A percentile compares a stretch with the other conserved stretches of the same genome.
These are phyloP conservation scores for Geodia barretti DNA, from an alignment of 37 sponge, comb jelly and placozoan genomes.

Conservation along the genomic window DNA sequence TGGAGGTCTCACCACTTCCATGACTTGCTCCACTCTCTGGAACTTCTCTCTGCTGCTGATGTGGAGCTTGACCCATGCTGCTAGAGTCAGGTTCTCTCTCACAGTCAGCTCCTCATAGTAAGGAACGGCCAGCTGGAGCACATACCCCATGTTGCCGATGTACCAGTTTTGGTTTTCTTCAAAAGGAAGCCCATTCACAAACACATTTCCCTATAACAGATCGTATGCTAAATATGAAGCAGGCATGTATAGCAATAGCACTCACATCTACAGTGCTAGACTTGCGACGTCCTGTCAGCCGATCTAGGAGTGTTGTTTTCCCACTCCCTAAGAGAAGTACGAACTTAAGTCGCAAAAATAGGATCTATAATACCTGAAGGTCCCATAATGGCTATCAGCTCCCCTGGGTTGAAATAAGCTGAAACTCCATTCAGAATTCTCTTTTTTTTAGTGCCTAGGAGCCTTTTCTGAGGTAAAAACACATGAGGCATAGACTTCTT, in stretches of 20 bases:
- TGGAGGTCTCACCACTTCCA: constrained; percentile 11
- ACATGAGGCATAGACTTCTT: not conserved
- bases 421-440: constrained; percentile 54
- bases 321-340: constrained; percentile 49
- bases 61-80: constrained; percentile 20
- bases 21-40: constrained; percentile 25
- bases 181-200: constrained; percentile 26
- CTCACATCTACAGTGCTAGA: not conserved
- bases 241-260: not conserved
- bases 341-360: too few relatives aligned
- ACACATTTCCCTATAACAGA: constrained; percentile 6
- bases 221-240: not conserved
- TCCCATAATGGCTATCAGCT: constrained; percentile 77
- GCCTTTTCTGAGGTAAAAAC: not conserved
- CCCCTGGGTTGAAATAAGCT: constrained; percentile 69
- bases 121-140: constrained; percentile 36
- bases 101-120: constrained; percentile 50
- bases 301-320: constrained; percentile 52
- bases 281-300: constrained; percentile 40
- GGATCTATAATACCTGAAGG: too few relatives aligned
- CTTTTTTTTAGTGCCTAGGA: constrained; percentile 6
- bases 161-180: constrained; percentile 22
- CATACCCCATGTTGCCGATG: constrained; percentile 34
- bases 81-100: constrained; percentile 44
- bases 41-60: constrained; percentile 8